Evolutionary conservation across 2,113 vertebrate genomes (phyloP), one percentile per base, ranked within the genome.

Genomic region (Azemiops feae): DNA sequence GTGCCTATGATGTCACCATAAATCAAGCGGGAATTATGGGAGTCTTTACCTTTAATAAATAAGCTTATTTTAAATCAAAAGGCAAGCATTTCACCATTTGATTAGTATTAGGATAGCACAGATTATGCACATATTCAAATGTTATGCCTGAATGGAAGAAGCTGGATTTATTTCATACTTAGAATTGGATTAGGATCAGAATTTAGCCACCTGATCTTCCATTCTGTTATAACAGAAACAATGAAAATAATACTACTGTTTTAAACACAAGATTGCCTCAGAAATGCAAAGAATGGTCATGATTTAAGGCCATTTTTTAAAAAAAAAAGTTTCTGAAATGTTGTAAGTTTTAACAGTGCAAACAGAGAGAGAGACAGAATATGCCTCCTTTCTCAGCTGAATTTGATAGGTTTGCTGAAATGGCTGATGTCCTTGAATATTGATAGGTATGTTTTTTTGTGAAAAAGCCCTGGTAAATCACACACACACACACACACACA

Each of bases 341-440:
- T 94, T 94, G 87, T 58, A 74, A 25, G 34, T 89, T 88, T 94
- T 96, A 91, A 93, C 54, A 69, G 57, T 92, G 34, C 18, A 81
- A 81, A 43, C 18, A 81, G 34, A 81, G 6, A 81, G 6, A 81
- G 16, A 39, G 60, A 39, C 2, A 81, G 1, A 43, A 81, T 22
- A 5, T 50, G 6, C 91, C 93, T 91, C 25, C 30, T 47, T 43
- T 93, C 95, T 94, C 69, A 85, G 55, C 47, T 92, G 91, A 91
- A 93, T 95, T 95, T 94, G 53, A 93, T 1, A 96, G 94, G 92
- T 52, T 93, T 88, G 92, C 69, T 55, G 88, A 92, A 94, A 96
- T 91, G 90, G 93, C 94, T 96, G 94, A 95, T 89, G 53, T 45
- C 93, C 53, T 94, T 94, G 95, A 96, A 96, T 97, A 95, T 96